Evolutionary conservation across 2,888 invertebrate species (phyloP).

Genomic region (Eupelmus urozonus): DNA sequence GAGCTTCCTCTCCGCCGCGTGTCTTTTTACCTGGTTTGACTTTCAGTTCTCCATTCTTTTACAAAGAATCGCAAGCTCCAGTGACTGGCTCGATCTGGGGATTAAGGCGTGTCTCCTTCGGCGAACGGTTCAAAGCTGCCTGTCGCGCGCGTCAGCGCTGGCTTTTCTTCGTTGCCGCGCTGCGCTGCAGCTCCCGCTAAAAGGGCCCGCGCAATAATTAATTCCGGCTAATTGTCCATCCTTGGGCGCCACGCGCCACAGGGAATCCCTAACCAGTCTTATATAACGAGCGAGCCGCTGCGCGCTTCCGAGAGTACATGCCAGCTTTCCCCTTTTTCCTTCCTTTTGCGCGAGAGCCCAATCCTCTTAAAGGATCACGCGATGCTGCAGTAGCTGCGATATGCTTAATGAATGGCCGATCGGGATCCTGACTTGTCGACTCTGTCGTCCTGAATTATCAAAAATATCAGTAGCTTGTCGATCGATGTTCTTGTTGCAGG

Average conservation of each 20-base stretch:
- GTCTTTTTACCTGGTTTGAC: neutral
- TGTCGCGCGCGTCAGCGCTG: slow-evolving; percentile 1
- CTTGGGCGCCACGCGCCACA: slow-evolving; percentile 52
- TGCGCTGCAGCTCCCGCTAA: slow-evolving; percentile 35
- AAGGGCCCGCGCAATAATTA: slow-evolving; percentile 63
- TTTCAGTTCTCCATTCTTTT: slow-evolving; percentile 1
- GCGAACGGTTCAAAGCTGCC: slow-evolving; percentile 32
- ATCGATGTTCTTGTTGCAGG: too few species aligned
- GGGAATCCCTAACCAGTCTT: slow-evolving; percentile 61
- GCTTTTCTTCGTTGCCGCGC: slow-evolving; percentile 29
- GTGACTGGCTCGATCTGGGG: slow-evolving; percentile 14
- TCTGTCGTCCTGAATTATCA: neutral
- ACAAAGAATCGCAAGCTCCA: neutral
- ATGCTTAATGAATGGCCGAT: slow-evolving; percentile 30
- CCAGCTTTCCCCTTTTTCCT: slow-evolving; percentile 16
- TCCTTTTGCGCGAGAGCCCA: slow-evolving; percentile 3
- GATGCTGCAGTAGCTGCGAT: too few species aligned
- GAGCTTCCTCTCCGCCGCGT: neutral
- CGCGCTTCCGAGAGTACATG: slow-evolving; percentile 5
- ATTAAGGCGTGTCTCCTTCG: slow-evolving; percentile 6
- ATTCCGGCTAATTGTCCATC: slow-evolving; percentile 65
- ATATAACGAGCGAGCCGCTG: slow-evolving; percentile 41
- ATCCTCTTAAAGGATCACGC: slow-evolving; percentile 54
- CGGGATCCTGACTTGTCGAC: neutral
- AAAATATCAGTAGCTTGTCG: neutral